Conservation (phyloP, 1,140 invertebrate genomes). For the Eurosta solidaginis region DNA sequence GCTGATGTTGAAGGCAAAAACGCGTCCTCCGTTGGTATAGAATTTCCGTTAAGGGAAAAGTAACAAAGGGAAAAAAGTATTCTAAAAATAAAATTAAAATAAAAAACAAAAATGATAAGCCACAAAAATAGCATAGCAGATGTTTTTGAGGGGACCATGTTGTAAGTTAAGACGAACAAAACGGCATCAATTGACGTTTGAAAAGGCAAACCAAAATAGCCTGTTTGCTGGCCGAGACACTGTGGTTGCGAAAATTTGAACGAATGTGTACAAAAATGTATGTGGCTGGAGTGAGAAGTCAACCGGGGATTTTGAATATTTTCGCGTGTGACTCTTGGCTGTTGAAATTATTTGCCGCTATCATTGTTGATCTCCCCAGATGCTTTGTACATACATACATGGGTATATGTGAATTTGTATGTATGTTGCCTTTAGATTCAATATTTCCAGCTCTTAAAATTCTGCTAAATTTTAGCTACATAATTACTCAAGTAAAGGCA, state of each 20-base stretch:
- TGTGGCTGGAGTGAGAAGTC: background rate
- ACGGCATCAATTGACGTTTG: constrained; percentile 14
- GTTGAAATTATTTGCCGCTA: too few species aligned
- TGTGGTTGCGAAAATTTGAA: too few species aligned
- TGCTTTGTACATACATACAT: background rate
- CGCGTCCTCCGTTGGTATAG: constrained; percentile 1
- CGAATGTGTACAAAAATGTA: too few species aligned
- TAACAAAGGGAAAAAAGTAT: background rate
- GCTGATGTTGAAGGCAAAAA: background rate
- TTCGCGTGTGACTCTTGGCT: background rate
- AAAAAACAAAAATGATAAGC: background rate
- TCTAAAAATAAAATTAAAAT: background rate
- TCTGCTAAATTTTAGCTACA: too few species aligned
- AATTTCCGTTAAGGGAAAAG: constrained; percentile 9
- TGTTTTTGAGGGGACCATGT: background rate
- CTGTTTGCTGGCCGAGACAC: background rate
- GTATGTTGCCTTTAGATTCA: too few species aligned
- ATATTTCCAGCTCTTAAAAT: too few species aligned
- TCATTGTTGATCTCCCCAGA: background rate
- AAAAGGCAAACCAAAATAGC: constrained; percentile 5
- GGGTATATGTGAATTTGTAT: too few species aligned
- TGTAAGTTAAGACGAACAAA: background rate
- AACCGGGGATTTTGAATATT: background rate
- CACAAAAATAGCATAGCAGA: background rate
- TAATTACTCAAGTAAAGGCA: too few species aligned